A percentile compares a stretch with the other conserved stretches of the same genome.
phyloP scores from a whole-genome alignment of 2,113 vertebrate species.

The Caretta caretta region DNA sequence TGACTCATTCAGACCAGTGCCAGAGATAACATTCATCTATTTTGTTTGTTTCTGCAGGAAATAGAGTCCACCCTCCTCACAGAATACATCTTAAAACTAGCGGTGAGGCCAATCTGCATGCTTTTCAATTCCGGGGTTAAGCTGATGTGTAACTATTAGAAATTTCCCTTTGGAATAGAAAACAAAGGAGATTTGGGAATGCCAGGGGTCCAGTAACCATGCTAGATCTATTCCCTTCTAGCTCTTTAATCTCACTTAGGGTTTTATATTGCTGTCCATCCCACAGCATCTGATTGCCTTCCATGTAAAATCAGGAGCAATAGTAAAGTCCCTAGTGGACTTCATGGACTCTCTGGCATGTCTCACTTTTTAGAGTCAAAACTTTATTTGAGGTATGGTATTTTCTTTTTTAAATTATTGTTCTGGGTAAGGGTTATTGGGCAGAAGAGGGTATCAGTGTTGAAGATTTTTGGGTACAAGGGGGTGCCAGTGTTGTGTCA shows the following conservation, averaged over 20 bases:
- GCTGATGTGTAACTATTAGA: neutral
- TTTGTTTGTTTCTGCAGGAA: constrained; percentile 41
- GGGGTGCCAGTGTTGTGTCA: neutral
- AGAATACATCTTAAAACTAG: constrained; percentile 59
- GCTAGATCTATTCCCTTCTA: neutral
- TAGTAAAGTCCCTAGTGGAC: neutral
- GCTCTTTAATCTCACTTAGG: neutral
- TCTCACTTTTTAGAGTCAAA: neutral
- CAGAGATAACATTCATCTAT: neutral
- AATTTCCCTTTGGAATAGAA: neutral
- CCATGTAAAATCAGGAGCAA: neutral
- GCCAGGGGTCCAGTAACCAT: neutral
- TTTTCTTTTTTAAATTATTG: neutral
- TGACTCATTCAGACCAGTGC: neutral
- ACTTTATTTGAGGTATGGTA: neutral
- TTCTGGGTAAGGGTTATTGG: neutral
- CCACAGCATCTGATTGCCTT: neutral
- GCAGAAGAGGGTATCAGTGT: neutral
- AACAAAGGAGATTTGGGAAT: neutral
- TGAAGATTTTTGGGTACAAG: neutral
- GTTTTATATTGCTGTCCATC: neutral
- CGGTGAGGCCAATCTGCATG: constrained; percentile 29
- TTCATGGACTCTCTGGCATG: neutral
- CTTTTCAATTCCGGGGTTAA: neutral
- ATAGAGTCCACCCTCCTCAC: constrained; percentile 55